phyloP scores from a whole-genome alignment of 2,113 vertebrate genomes.

The Sorex araneus region DNA sequence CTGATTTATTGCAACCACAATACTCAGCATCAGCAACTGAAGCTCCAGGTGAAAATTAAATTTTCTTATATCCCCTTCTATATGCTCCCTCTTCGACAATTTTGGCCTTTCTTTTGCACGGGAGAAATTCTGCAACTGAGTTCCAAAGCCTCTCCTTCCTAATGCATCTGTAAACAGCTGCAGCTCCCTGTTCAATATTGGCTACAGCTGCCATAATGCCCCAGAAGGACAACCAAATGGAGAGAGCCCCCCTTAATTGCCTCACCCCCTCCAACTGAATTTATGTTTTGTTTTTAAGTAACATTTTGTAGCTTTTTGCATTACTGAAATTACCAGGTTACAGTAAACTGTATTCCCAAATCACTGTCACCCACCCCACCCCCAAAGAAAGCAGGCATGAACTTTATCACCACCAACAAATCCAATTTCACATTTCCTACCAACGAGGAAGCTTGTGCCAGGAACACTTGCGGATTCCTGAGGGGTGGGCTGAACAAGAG shows the following conservation, averaged over 20 bases:
- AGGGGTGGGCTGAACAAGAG: constrained; percentile 66
- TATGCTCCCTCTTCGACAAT: constrained; percentile 62
- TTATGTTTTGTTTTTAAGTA: constrained; percentile 84
- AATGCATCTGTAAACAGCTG: constrained; percentile 85
- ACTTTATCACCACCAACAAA: constrained; percentile 82
- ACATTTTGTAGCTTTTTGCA: constrained; percentile 81
- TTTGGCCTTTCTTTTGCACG: constrained; percentile 79
- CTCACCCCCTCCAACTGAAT: constrained; percentile 73
- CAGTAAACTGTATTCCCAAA: constrained; percentile 78
- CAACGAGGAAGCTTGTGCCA: constrained; percentile 76
- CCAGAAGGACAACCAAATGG: constrained; percentile 78
- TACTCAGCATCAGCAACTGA: constrained; percentile 48
- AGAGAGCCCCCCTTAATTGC: constrained; percentile 80
- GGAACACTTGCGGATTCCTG: constrained; percentile 69
- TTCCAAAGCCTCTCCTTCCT: constrained; percentile 81
- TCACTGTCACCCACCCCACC: constrained; percentile 69
- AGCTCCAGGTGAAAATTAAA: constrained; percentile 69
- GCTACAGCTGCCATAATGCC: constrained; percentile 81
- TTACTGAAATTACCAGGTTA: constrained; percentile 80
- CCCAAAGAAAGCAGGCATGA: constrained; percentile 76
- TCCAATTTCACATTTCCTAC: constrained; percentile 83
- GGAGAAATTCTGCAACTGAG: constrained; percentile 75
- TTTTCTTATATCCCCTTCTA: constrained; percentile 67
- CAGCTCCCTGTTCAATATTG: constrained; percentile 80
- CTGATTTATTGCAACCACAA: constrained; percentile 1